phyloP scores from a whole-genome alignment of 2,797 vertebrate genomes.

The Pteropus rufus region DNA sequence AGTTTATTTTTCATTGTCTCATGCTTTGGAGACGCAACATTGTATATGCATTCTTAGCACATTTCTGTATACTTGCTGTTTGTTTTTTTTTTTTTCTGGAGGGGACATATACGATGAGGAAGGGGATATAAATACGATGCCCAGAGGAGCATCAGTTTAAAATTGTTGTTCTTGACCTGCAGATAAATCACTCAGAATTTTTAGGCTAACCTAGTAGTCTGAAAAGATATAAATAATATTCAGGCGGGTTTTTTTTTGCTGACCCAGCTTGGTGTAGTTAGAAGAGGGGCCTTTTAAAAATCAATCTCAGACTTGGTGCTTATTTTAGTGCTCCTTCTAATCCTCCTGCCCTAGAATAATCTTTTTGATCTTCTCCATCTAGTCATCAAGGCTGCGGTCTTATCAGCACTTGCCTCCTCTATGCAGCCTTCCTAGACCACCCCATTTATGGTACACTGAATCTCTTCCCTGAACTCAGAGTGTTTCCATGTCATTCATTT shows the following conservation, averaged over 20 bases:
- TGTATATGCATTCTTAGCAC: neutral
- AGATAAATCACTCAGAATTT: neutral
- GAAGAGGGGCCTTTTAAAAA: neutral
- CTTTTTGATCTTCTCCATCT: neutral
- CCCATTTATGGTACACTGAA: neutral
- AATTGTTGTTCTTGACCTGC: neutral
- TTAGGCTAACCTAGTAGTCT: slow-evolving; percentile 8
- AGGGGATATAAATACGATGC: neutral
- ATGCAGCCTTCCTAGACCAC: neutral
- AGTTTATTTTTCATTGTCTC: neutral
- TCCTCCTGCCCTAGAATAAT: neutral
- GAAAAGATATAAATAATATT: neutral
- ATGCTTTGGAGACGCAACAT: neutral
- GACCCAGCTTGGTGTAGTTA: neutral
- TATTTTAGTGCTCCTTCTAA: neutral
- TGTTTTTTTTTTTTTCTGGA: neutral
- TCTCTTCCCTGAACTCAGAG: neutral
- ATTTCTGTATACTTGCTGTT: neutral
- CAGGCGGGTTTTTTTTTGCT: neutral
- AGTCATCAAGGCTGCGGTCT: neutral
- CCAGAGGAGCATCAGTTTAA: neutral
- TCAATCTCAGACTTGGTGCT: neutral
- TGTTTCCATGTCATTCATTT: neutral
- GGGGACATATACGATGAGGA: neutral
- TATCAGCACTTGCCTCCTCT: neutral